Evolutionary conservation across 2,888 invertebrate species (phyloP), one percentile per base, ranked within the genome.

Genomic region (Tetragonula carbonaria): DNA sequence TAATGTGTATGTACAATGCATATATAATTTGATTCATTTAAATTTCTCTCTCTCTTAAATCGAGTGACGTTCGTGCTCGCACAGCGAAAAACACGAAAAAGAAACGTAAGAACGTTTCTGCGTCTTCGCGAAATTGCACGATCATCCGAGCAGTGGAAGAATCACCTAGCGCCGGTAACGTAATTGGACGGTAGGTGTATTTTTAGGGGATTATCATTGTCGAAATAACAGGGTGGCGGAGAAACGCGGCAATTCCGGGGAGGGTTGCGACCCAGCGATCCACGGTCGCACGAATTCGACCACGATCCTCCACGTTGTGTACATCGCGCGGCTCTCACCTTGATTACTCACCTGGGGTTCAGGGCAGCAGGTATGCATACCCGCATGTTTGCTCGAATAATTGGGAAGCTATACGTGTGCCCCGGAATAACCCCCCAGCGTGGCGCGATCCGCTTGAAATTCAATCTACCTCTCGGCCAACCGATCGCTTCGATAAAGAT

Each of bases 351-450:
- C 89, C 89, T 89, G 90, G 89, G 89, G 87, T 90, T 86, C 88
- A 73, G 84, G 79, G 78, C 74, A 86, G 84, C 88, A 87, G 90
- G 88, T 90, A 89, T 89, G 89, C 90, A 88, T 88, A 88, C 89
- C 90, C 89, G 89, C 89, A 88, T 90, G 90, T 90, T 90, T 90
- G 90, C 87, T 83, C 90, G 90, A 90, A 90, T 90, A 90, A 90
- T 90, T 90, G 90, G 88, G 80, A 90, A 76, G 87, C 85, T 88
- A 88, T 85, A 82, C 85, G 80, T 74, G 78, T 76, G 79, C 80
- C 59, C 82, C 53, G 87, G 80, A 82, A 87, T 84, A 86, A 87
- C 80, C 87, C 82, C 74, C 57, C 45, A 70, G 65, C 75, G 81
- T 63, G 62, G 50, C 53, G 68, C 87, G 80, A 83, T 74, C 75